Evolutionary conservation across 2,113 vertebrate genomes (phyloP).

Genomic region (Microtus richardsoni): DNA sequence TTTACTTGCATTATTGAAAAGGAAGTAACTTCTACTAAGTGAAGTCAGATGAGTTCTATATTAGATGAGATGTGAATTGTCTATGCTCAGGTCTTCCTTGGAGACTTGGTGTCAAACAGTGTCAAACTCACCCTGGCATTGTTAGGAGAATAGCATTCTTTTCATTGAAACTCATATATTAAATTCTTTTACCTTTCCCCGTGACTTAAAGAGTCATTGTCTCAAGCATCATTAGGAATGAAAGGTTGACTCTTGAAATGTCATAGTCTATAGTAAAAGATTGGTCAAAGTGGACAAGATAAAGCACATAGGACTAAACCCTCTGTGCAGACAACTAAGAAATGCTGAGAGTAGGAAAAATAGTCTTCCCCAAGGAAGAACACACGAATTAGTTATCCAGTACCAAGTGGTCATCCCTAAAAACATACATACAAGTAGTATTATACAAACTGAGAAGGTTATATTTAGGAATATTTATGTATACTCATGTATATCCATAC

Average conservation of each 20-base stretch:
- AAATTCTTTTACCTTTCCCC: neutral
- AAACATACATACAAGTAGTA: neutral
- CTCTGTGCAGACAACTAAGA: neutral
- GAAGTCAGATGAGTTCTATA: neutral
- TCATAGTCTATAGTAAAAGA: neutral
- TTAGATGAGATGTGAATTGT: neutral
- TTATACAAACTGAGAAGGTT: neutral
- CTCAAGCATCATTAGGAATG: neutral
- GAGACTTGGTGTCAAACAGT: neutral
- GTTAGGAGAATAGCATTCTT: neutral
- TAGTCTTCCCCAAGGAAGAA: neutral
- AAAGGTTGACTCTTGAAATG: neutral
- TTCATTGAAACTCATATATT: neutral
- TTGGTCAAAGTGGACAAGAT: neutral
- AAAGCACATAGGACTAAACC: neutral
- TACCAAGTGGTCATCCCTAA: neutral
- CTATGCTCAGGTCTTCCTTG: neutral
- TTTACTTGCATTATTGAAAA: neutral
- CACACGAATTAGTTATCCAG: neutral
- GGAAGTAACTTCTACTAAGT: neutral
- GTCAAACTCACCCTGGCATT: neutral
- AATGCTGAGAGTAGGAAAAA: neutral
- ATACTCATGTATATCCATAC: neutral
- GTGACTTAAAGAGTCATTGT: neutral
- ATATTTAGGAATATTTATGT: neutral